Conservation (phyloP, 1,140 invertebrate genomes). For the Tetragnatha versicolor region DNA sequence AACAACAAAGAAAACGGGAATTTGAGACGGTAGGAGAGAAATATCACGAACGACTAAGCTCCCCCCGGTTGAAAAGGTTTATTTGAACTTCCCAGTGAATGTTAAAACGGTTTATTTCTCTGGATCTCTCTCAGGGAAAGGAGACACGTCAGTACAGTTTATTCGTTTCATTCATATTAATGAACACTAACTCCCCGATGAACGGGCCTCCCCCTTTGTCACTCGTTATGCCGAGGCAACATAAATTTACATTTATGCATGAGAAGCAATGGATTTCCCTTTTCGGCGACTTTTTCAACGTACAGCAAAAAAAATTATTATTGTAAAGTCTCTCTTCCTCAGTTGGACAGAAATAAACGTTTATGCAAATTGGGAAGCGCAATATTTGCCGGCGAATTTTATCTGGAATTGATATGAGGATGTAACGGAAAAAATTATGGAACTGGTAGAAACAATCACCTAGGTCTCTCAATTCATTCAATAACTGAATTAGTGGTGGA, state of each 20-base stretch:
- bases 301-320: no score
- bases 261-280: no score
- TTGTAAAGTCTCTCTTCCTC: no score
- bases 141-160: conserved; percentile 9
- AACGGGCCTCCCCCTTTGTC: conserved; percentile 5
- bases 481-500: no score
- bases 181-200: conserved; percentile 10
- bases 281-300: no score
- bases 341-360: no score
- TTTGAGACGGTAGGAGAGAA: neutral
- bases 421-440: no score
- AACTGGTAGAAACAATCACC: no score
- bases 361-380: no score
- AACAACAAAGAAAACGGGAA: neutral
- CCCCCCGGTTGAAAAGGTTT: neutral
- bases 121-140: neutral
- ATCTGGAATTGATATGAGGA: no score
- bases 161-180: conserved; percentile 38
- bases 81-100: conserved; percentile 16
- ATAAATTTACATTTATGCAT: conserved; percentile 32
- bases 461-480: no score
- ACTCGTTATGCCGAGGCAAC: conserved; percentile 1
- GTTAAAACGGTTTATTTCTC: conserved; percentile 23
- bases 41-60: neutral
- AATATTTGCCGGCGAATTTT: no score